Evolutionary conservation across 2,888 invertebrate genomes (phyloP), one percentile per base, ranked within the genome.

Genomic region (Dryobota labecula): DNA sequence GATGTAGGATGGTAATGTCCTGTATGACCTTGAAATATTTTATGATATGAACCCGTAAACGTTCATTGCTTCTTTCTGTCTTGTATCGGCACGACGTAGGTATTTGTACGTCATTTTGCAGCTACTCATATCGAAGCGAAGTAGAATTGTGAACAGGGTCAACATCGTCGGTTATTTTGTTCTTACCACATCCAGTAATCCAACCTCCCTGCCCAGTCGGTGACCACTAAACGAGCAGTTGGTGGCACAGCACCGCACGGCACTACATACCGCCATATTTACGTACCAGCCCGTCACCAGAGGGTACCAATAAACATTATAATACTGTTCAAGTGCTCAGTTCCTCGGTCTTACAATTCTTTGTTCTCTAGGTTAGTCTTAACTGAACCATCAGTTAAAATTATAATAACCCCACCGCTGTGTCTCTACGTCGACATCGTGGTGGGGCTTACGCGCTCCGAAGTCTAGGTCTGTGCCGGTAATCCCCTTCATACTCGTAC

Each of bases 221-320:
- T 77, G 73, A 76, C 86, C 75, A 70, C 82, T 78, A 80, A 85
- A 80, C 67, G 84, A 83, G 70, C 84, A 80, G 84, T 86, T 86
- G 82, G 84, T 60, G 80, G 80, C 51, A 47, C 61, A 65, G 75
- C 73, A 77, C 63, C 72, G 79, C 71, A 73, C 71, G 38, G 70
- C 54, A 70, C 69, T 65, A 57, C 64, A 45, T 61, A 72, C 71
- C 65, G 67, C 54, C 56, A 63, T 83, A 85, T 86, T 86, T 86
- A 85, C 78, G 76, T 70, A 73, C 70, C 75, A 65, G 43, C 63
- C 73, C 38, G 62, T 62, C 81, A 56, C 70, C 47, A 74, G 70
- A 81, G 74, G 56, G 68, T 65, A n/a, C 68, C 74, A 81, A 78
- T 80, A 80, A 78, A 74, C 80, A 80, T 80, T 65, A 70, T 66